phyloP scores from a whole-genome alignment of 2,888 invertebrate species.

The Amiota communis region DNA sequence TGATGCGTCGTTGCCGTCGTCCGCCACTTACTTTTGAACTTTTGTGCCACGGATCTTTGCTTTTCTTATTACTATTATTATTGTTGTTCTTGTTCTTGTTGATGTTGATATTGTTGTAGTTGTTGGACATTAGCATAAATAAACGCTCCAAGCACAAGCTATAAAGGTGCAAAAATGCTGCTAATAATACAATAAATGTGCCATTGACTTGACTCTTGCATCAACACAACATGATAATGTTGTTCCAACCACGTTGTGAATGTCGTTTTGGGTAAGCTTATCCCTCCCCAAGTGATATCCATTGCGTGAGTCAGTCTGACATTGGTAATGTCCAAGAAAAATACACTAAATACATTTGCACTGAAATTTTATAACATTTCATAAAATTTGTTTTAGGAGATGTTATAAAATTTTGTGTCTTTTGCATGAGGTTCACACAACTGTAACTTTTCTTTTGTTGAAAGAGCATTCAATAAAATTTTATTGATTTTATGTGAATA shows the following conservation, averaged over 20 bases:
- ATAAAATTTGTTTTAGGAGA: constrained; percentile 63
- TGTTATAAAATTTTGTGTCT: constrained; percentile 64
- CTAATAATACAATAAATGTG: constrained; percentile 56
- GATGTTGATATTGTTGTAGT: constrained; percentile 5
- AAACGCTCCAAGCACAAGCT: constrained; percentile 62
- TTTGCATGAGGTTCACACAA: constrained; percentile 5
- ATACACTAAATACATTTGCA: constrained; percentile 39
- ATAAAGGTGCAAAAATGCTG: constrained; percentile 70
- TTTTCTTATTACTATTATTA: constrained; percentile 2
- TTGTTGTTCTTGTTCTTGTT: constrained; percentile 20
- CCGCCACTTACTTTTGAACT: constrained; percentile 43
- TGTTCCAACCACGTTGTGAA: background rate
- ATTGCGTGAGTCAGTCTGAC: background rate
- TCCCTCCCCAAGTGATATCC: background rate
- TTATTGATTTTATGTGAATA: too few relatives aligned
- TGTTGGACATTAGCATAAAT: constrained; percentile 66
- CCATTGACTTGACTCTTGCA: constrained; percentile 22
- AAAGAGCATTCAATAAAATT: too few relatives aligned
- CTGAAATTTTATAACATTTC: constrained; percentile 64
- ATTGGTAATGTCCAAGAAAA: background rate
- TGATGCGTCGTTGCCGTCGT: background rate
- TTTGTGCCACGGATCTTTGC: background rate
- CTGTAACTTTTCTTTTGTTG: too few relatives aligned
- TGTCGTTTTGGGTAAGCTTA: background rate
- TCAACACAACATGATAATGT: background rate